Conservation (phyloP, 2,113 vertebrate genomes). For the Calidris pugnax region DNA sequence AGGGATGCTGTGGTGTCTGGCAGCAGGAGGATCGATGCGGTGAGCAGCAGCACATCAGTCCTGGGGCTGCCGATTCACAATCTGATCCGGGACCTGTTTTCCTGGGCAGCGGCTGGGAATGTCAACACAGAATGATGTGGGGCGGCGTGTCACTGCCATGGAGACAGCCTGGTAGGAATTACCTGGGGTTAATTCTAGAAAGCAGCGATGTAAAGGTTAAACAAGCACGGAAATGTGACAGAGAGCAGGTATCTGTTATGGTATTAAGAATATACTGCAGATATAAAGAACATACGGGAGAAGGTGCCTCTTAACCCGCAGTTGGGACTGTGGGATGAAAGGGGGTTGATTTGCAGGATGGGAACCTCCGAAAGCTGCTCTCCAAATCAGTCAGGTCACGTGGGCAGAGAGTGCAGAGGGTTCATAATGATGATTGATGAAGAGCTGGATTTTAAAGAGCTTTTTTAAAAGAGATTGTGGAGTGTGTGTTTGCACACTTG, state of each 20-base stretch:
- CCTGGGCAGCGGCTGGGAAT: not conserved
- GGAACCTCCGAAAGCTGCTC: not conserved
- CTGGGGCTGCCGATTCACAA: not conserved
- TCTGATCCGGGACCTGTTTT: not conserved
- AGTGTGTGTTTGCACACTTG: not conserved
- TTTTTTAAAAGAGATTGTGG: not conserved
- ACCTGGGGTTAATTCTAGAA: not conserved
- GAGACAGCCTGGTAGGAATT: not conserved
- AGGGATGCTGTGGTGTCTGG: not conserved
- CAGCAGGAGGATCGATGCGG: not conserved
- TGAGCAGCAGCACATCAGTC: not conserved
- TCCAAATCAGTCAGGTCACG: not conserved
- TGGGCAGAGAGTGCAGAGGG: not conserved
- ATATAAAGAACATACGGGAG: not conserved
- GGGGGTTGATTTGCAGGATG: not conserved
- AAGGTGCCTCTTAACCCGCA: fast-evolving
- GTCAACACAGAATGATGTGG: not conserved
- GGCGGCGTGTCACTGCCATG: not conserved
- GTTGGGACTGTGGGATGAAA: not conserved
- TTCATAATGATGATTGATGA: not conserved
- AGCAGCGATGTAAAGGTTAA: not conserved
- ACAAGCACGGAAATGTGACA: not conserved
- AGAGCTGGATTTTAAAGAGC: not conserved
- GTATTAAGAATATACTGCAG: not conserved
- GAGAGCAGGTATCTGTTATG: not conserved